Percentiles rank a stretch among this genome's conserved stretches.
These are phyloP conservation scores for Tachina fera DNA, from an alignment of 2,888 invertebrate genomes.

Conservation along the genomic window DNA sequence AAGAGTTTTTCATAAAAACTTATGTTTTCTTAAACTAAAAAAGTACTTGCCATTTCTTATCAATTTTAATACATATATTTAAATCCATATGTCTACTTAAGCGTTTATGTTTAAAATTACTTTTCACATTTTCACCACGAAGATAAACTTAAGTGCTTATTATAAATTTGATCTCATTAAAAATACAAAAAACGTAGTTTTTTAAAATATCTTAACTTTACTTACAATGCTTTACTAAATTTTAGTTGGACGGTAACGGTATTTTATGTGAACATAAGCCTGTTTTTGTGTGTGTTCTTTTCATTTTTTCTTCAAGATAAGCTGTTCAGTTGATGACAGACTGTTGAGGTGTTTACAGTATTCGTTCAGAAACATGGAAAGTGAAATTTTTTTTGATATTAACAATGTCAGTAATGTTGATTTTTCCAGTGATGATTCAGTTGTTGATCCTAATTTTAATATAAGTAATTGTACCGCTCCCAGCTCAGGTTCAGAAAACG, in stretches of 20 bases:
- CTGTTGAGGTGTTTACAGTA: background rate
- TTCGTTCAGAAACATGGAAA: constrained; percentile 18
- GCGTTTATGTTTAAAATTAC: too few relatives aligned
- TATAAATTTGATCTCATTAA: too few relatives aligned
- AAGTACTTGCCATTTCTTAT: background rate
- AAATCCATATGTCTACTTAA: background rate
- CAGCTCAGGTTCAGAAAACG: constrained; percentile 36
- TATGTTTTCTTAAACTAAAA: constrained; percentile 18
- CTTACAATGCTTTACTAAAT: too few relatives aligned
- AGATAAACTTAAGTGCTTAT: too few relatives aligned
- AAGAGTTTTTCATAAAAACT: constrained; percentile 14
- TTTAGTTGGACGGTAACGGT: too few relatives aligned
- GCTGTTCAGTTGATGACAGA: too few relatives aligned
- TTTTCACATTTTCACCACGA: too few relatives aligned
- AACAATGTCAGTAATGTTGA: constrained; percentile 17
- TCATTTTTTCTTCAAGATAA: too few relatives aligned
- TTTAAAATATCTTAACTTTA: too few relatives aligned
- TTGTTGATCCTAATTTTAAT: constrained; percentile 38
- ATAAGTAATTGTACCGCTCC: constrained; percentile 18
- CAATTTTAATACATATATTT: constrained; percentile 36
- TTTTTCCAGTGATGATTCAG: constrained; percentile 35
- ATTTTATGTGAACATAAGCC: too few relatives aligned
- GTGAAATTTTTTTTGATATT: constrained; percentile 25
- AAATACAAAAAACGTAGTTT: too few relatives aligned
- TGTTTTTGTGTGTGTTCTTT: too few relatives aligned